Percentiles rank a stretch among this genome's conserved stretches.
phyloP scores from a whole-genome alignment of 1,140 invertebrate species.

The Samia ricini region DNA sequence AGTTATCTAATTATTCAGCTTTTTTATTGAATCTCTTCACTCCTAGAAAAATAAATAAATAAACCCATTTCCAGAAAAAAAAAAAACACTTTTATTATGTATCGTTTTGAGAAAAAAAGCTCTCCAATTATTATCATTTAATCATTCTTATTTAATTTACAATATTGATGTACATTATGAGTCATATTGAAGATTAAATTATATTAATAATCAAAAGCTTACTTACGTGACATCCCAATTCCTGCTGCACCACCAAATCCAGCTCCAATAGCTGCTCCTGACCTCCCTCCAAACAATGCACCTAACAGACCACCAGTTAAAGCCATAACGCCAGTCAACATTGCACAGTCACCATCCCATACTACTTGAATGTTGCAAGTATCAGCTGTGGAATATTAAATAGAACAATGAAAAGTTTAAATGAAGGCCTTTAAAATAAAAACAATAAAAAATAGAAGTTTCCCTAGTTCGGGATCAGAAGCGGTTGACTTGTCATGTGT shows the following conservation, averaged over 20 bases:
- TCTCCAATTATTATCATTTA: background rate
- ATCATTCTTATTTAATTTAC: background rate
- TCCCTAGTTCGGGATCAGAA: no score
- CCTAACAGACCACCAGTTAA: conserved; percentile 50
- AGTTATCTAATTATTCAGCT: no score
- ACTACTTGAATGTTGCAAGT: conserved; percentile 48
- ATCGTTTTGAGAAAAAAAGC: background rate
- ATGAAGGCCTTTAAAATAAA: no score
- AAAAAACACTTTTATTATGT: no score
- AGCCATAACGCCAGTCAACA: conserved; percentile 38
- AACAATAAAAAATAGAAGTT: no score
- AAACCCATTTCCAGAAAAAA: no score
- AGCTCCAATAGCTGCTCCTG: conserved; percentile 51
- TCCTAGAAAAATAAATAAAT: no score
- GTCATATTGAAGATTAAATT: background rate
- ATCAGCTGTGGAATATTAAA: conserved; percentile 38
- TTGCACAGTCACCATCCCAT: conserved; percentile 44
- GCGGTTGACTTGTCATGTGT: no score
- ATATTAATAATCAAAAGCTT: conserved; percentile 7
- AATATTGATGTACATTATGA: background rate
- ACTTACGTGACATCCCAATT: conserved; percentile 44
- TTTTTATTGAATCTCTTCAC: no score
- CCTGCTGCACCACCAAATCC: conserved; percentile 50
- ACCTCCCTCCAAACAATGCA: conserved; percentile 45
- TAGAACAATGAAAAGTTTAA: no score